A percentile compares a stretch with the other conserved stretches of the same genome.
phyloP scores from a whole-genome alignment of 2,113 vertebrate genomes.

The Mesocricetus auratus region DNA sequence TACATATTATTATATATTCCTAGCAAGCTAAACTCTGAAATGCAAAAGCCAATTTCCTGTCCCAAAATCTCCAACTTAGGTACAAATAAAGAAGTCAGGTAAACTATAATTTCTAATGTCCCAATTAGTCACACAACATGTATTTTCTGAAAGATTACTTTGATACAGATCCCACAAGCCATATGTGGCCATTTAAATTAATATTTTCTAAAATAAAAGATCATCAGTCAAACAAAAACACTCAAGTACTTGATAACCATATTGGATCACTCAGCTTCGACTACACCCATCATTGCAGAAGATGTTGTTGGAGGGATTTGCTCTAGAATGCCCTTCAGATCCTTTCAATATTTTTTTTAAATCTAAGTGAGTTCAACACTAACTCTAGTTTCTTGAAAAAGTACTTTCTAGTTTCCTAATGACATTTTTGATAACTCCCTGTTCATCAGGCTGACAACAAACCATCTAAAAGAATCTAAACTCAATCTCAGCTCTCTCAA shows the following conservation, averaged over 20 bases:
- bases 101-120: neutral
- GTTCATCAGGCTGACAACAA: neutral
- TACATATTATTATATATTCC: neutral
- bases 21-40: neutral
- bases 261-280: neutral
- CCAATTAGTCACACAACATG: neutral
- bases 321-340: neutral
- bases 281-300: neutral
- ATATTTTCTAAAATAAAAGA: constrained; percentile 19
- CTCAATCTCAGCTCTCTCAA: neutral
- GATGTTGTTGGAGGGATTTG: neutral
- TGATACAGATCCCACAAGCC: neutral
- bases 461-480: constrained; percentile 19
- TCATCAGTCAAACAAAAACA: neutral
- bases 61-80: neutral
- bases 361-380: neutral
- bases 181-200: neutral
- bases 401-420: neutral
- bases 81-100: neutral
- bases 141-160: neutral
- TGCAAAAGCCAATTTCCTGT: constrained; percentile 2
- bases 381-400: neutral
- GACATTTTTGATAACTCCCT: neutral
- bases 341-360: neutral
- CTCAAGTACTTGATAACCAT: neutral